Conservation (phyloP, 2,113 vertebrate species). For the Acanthisitta chloris region DNA sequence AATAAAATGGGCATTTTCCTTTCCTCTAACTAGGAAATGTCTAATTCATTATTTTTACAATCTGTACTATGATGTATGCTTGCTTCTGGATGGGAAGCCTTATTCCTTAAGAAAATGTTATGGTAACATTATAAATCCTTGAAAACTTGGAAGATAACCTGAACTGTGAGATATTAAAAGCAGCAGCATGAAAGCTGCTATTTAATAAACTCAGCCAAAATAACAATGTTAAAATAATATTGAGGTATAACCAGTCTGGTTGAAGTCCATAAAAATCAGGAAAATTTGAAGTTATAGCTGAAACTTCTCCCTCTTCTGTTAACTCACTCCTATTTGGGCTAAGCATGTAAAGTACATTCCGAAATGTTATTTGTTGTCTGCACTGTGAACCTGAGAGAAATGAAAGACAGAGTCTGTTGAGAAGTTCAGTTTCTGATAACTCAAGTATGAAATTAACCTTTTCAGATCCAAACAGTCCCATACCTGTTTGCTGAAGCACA, state of each 20-base stretch:
- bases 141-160: constrained; percentile 65
- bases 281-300: constrained; percentile 45
- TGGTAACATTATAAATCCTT: constrained; percentile 68
- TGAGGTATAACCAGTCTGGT: constrained; percentile 40
- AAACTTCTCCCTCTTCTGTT: neutral
- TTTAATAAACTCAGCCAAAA: constrained; percentile 36
- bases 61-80: constrained; percentile 29
- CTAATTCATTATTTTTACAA: constrained; percentile 55
- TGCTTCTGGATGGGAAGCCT: constrained; percentile 61
- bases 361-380: neutral
- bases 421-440: neutral
- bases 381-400: neutral
- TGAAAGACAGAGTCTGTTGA: neutral
- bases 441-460: neutral
- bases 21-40: constrained; percentile 56
- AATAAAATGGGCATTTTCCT: neutral
- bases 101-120: constrained; percentile 69
- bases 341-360: neutral
- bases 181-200: constrained; percentile 2
- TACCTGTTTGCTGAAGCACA: neutral
- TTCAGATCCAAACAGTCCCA: neutral
- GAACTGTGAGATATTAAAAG: constrained; percentile 35
- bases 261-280: constrained; percentile 59
- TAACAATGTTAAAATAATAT: constrained; percentile 59
- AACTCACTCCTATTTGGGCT: neutral